Percentiles rank a stretch among this genome's conserved stretches.
Conservation (phyloP, 2,797 vertebrate genomes). For the Meda fulgida region DNA sequence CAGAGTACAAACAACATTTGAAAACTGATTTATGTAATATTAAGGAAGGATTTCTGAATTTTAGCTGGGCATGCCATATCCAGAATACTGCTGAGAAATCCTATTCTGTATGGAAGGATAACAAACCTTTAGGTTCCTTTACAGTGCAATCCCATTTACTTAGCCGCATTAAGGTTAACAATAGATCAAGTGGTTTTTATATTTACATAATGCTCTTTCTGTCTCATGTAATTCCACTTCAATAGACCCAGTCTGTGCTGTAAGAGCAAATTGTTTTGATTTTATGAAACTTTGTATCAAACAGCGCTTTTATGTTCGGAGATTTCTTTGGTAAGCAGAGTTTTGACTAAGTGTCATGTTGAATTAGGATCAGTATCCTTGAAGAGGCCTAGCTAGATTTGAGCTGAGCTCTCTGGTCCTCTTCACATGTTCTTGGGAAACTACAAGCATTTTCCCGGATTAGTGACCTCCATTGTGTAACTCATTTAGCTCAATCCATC, state of each 20-base stretch:
- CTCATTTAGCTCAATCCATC: neutral
- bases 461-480: conserved; percentile 2
- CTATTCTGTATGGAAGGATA: conserved; percentile 60
- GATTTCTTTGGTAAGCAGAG: conserved; percentile 48
- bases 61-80: neutral
- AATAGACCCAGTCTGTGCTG: conserved; percentile 51
- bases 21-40: conserved; percentile 26
- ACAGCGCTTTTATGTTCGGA: conserved; percentile 57
- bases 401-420: conserved; percentile 60
- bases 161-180: conserved; percentile 54
- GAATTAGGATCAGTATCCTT: conserved; percentile 64
- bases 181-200: conserved; percentile 57
- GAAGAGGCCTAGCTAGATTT: conserved; percentile 61
- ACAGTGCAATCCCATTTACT: conserved; percentile 67
- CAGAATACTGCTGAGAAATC: conserved; percentile 54
- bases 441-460: conserved; percentile 23
- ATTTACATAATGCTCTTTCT: conserved; percentile 62
- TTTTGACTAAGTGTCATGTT: conserved; percentile 70
- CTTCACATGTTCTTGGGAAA: conserved; percentile 33
- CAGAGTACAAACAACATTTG: neutral
- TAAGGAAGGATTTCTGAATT: conserved; percentile 19
- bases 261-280: conserved; percentile 66
- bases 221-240: conserved; percentile 56
- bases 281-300: conserved; percentile 67
- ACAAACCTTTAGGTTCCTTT: conserved; percentile 60